Base-by-base conservation (phyloP, 2,888 invertebrate species). In the Cinara cedri region DNA sequence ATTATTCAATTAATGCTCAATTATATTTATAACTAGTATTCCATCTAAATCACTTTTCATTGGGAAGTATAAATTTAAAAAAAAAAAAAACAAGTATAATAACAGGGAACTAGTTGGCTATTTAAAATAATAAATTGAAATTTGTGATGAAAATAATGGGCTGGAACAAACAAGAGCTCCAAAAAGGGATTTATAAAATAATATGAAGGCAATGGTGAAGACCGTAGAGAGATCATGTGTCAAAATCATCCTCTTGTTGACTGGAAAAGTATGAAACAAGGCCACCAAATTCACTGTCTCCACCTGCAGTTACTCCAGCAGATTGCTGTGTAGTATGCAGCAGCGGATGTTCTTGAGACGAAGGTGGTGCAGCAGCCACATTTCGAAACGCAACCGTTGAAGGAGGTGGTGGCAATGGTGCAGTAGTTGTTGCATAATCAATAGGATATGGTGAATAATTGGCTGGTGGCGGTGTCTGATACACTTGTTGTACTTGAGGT, bases 191-290 rank as follows among this genome's bases (percentile, higher is more conserved):
- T 51, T 21, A 24, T 19, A 57, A 10, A 70, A 70, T 54, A 57
- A 46, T 72, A 57, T n/a, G 44, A 44, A 44, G 44, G n/a, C 9
- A 24, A 24, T 26, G 24, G 72, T 9, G n/a, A 72, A 0, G n/a
- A 34, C 34, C 34, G 60, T 60, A 24, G 24, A 65, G 63, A 54
- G 21, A 65, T 75, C 65, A 92, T 88, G 91, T 90, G 86, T 94
- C 94, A 84, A 94, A 89, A 86, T 95, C 94, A 85, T 95, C 95
- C 86, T 95, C 93, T 83, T 90, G 90, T 86, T 95, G 95, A 85
- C 94, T 94, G 83, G 95, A 95, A 87, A 95, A 95, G 87, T 96
- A 96, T 86, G 94, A 95, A 81, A 95, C 95, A 84, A 96, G 89
- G 6, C 95, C 95, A 55, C 95, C 95, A 86, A 95, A 95, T 85